Percentiles rank a stretch among this genome's conserved stretches.
Conservation (phyloP, 2,113 vertebrate species). For the Donacobius atricapilla region DNA sequence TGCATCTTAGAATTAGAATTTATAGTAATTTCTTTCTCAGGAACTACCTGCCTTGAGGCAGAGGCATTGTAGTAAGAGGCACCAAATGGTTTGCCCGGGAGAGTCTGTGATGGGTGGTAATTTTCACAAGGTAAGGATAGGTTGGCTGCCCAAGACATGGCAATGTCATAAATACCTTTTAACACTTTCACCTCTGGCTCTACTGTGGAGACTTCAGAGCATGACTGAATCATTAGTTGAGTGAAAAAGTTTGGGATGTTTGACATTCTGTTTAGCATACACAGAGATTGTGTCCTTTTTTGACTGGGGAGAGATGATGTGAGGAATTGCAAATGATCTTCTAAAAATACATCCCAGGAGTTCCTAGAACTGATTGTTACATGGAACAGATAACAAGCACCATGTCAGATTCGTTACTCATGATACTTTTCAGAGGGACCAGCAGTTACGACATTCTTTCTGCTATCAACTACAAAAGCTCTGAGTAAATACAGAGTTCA, state of each 20-base stretch:
- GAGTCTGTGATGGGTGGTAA: background rate
- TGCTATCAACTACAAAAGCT: background rate
- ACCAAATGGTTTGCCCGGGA: background rate
- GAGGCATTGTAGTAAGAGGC: background rate
- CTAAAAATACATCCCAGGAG: background rate
- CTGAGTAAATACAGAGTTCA: background rate
- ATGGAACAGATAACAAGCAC: background rate
- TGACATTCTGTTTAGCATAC: background rate
- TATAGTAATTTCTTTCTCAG: background rate
- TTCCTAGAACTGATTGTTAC: background rate
- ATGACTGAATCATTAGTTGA: background rate
- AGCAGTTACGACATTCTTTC: background rate
- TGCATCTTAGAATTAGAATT: background rate
- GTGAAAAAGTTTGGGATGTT: background rate
- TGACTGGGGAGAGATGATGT: background rate
- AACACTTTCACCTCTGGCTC: background rate
- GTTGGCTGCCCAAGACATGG: background rate
- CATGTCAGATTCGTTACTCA: background rate
- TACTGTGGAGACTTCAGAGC: background rate
- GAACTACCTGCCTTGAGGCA: background rate
- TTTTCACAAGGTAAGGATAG: background rate
- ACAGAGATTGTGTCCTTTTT: background rate
- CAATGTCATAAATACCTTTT: background rate
- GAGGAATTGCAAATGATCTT: background rate
- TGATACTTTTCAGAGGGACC: background rate